Evolutionary conservation across 1,140 invertebrate genomes (phyloP).

Genomic region (Ips typographus): DNA sequence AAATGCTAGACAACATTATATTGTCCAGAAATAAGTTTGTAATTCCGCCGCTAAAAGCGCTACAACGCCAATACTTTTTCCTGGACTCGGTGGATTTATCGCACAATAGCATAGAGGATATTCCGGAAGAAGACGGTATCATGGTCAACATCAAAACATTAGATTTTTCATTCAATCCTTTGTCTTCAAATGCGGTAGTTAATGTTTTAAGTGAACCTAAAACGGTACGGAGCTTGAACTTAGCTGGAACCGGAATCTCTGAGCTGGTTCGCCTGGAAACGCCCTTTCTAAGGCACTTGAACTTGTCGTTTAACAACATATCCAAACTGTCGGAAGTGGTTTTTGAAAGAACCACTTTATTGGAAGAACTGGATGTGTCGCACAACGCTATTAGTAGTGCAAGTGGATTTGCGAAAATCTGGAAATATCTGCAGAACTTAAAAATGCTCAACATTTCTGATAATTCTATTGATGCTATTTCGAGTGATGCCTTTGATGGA

Average conservation of each 20-base stretch:
- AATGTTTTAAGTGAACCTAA: slow-evolving; percentile 86
- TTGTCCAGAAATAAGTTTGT: slow-evolving; percentile 76
- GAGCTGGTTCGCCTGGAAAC: slow-evolving; percentile 74
- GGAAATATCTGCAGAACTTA: slow-evolving; percentile 68
- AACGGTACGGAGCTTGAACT: slow-evolving; percentile 76
- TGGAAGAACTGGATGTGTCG: slow-evolving; percentile 78
- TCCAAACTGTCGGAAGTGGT: slow-evolving; percentile 62
- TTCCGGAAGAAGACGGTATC: slow-evolving; percentile 80
- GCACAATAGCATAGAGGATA: slow-evolving; percentile 72
- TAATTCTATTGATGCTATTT: slow-evolving; percentile 72
- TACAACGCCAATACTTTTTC: slow-evolving; percentile 82
- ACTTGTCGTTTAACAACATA: slow-evolving; percentile 79
- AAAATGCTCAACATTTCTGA: slow-evolving; percentile 73
- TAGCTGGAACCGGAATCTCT: slow-evolving; percentile 76
- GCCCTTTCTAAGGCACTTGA: slow-evolving; percentile 80
- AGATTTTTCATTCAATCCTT: slow-evolving; percentile 83
- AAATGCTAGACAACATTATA: slow-evolving; percentile 80
- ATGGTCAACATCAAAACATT: slow-evolving; percentile 85
- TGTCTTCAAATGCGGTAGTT: slow-evolving; percentile 69
- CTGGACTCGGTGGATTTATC: slow-evolving; percentile 78
- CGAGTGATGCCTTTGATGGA: slow-evolving; percentile 72
- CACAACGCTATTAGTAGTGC: slow-evolving; percentile 68
- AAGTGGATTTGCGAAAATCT: slow-evolving; percentile 57
- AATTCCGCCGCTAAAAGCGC: slow-evolving; percentile 71
- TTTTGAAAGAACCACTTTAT: slow-evolving; percentile 75